Conservation (phyloP, 37 sponge, comb jelly and placozoan genomes). For the Cliona cf. orientalis region DNA sequence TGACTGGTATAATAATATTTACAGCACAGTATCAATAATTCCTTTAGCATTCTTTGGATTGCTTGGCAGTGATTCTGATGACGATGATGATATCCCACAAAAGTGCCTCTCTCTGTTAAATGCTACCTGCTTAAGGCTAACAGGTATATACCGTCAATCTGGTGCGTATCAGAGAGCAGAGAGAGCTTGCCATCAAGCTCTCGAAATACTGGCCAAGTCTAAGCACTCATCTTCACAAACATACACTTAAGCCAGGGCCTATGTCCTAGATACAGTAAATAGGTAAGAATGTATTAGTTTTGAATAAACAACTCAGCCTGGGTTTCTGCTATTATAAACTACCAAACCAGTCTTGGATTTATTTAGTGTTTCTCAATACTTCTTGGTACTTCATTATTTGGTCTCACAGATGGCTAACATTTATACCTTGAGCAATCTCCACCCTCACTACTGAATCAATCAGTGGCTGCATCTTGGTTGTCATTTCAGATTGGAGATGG, state of each 20-base stretch:
- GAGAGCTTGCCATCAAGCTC: slow-evolving; percentile 31
- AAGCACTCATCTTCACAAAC: slow-evolving; percentile 6
- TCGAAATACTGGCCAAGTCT: slow-evolving; percentile 7
- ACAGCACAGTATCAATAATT: neutral
- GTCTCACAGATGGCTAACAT: slow-evolving; percentile 11
- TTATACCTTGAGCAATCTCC: slow-evolving; percentile 4
- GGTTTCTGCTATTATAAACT: neutral
- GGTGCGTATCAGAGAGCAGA: slow-evolving; percentile 12
- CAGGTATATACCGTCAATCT: neutral
- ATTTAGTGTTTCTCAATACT: neutral
- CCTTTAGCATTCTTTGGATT: neutral
- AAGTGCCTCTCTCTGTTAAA: slow-evolving; percentile 33
- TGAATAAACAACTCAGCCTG: neutral
- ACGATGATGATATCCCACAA: slow-evolving; percentile 10
- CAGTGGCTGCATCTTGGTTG: too few species aligned
- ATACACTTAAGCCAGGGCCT: slow-evolving; percentile 47
- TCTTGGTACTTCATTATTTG: neutral
- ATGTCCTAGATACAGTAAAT: slow-evolving; percentile 35
- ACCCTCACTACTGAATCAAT: too few species aligned
- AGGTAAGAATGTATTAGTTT: too few species aligned
- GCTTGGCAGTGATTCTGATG: neutral
- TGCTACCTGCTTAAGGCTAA: slow-evolving; percentile 29
- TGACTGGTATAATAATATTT: too few species aligned
- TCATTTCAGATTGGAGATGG: too few species aligned
- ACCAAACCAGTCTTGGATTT: neutral